Conservation (phyloP, 2,888 invertebrate genomes). For the Acanthacorydalis orientalis region DNA sequence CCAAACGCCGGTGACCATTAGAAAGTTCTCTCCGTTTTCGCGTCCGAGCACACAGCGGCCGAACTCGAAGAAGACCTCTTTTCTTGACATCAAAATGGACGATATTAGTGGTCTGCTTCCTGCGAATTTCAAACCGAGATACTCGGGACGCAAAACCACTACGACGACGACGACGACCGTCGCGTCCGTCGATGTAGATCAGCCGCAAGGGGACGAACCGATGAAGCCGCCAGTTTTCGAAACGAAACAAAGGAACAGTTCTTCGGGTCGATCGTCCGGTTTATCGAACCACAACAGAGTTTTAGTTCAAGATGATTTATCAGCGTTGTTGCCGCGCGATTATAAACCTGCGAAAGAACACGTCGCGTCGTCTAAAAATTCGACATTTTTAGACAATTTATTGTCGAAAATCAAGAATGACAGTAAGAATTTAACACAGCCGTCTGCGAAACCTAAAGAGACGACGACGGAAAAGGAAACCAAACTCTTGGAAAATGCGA, state of each 20-base stretch:
- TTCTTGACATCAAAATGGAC: conserved; percentile 30
- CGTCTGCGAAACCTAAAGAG: background rate
- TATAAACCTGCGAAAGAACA: conserved; percentile 28
- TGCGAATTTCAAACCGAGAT: conserved; percentile 39
- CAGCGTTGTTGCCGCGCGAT: conserved; percentile 43
- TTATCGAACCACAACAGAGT: conserved; percentile 40
- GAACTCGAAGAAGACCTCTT: conserved; percentile 9
- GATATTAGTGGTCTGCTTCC: conserved; percentile 43
- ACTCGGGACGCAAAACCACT: conserved; percentile 28
- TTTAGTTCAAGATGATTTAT: conserved; percentile 35
- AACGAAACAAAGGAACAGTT: conserved; percentile 20
- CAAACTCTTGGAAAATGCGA: conserved; percentile 13
- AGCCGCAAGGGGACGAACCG: conserved; percentile 21
- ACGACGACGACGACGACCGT: conserved; percentile 25
- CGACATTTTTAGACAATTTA: background rate
- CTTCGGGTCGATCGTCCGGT: conserved; percentile 33
- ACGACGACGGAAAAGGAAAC: conserved; percentile 5
- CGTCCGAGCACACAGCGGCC: conserved; percentile 18
- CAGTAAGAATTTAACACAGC: too few species aligned
- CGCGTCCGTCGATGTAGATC: conserved; percentile 13
- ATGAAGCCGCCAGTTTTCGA: conserved; percentile 13
- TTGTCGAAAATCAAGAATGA: too few species aligned
- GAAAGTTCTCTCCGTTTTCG: conserved; percentile 38
- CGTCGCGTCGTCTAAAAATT: conserved; percentile 8
- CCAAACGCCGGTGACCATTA: conserved; percentile 37